Evolutionary conservation across 2,888 invertebrate genomes (phyloP).

Genomic region (Ligdia adustata): DNA sequence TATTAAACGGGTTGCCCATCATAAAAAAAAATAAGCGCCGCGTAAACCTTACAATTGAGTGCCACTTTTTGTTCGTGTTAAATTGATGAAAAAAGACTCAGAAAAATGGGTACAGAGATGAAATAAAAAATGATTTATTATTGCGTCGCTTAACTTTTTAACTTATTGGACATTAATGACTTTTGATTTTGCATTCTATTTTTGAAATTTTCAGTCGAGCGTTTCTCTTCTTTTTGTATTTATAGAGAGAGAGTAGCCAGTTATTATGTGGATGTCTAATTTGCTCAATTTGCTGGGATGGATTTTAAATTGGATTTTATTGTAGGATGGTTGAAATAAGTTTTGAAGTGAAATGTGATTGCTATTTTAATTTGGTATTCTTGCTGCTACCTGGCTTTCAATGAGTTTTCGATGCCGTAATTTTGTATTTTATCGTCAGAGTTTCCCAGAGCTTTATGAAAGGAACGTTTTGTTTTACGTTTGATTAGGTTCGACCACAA

Average conservation of each 20-base stretch:
- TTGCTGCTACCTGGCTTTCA: constrained; percentile 22
- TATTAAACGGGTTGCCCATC: constrained; percentile 76
- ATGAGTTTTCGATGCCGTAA: constrained; percentile 18
- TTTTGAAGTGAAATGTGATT: constrained; percentile 30
- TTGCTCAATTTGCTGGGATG: constrained; percentile 44
- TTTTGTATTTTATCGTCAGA: constrained; percentile 9
- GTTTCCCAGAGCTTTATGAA: constrained; percentile 4
- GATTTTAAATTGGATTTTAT: constrained; percentile 44
- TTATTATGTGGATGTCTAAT: constrained; percentile 49
- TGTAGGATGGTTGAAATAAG: constrained; percentile 30
- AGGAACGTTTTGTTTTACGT: constrained; percentile 6
- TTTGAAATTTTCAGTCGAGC: constrained; percentile 52
- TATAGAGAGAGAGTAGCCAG: constrained; percentile 57
- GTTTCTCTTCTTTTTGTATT: constrained; percentile 47
- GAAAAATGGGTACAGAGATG: constrained; percentile 76
- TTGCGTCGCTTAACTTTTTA: constrained; percentile 76
- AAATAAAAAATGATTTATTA: constrained; percentile 83
- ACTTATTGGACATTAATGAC: constrained; percentile 82
- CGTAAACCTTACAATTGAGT: constrained; percentile 80
- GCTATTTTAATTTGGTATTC: constrained; percentile 34
- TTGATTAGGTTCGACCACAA: background rate
- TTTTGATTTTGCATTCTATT: constrained; percentile 75
- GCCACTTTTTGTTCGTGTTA: constrained; percentile 80
- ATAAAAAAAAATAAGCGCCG: constrained; percentile 68
- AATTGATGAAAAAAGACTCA: constrained; percentile 81